Conservation (phyloP, 2,888 invertebrate species). For the Leistus spinibarbis region DNA sequence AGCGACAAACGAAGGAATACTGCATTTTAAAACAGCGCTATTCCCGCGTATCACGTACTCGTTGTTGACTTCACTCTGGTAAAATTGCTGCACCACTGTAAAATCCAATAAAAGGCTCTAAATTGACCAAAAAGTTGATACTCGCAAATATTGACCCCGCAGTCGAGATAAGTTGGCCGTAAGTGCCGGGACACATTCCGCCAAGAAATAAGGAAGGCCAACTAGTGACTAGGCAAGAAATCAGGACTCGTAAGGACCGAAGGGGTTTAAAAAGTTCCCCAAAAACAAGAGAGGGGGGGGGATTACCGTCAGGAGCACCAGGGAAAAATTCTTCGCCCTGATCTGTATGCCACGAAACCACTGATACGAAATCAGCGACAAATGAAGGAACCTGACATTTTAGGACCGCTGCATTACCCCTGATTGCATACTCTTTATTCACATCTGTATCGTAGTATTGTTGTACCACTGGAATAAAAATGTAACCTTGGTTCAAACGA, state of each 20-base stretch:
- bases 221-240: no score
- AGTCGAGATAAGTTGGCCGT: not conserved
- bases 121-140: not conserved
- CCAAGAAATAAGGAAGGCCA: not conserved
- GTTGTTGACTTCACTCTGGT: constrained; percentile 90
- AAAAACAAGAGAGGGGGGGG: not conserved
- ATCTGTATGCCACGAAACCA: constrained; percentile 86
- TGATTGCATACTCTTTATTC: constrained; percentile 88
- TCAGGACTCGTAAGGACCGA: not conserved
- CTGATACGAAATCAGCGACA: constrained; percentile 89
- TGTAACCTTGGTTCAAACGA: not conserved
- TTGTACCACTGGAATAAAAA: constrained; percentile 68
- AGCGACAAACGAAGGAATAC: constrained; percentile 87
- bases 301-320: constrained; percentile 50
- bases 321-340: constrained; percentile 74
- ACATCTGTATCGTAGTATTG: constrained; percentile 84
- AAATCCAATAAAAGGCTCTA: constrained; percentile 41
- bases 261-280: not conserved
- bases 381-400: constrained; percentile 92
- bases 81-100: constrained; percentile 88
- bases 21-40: constrained; percentile 85
- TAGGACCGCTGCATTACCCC: constrained; percentile 85
- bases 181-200: not conserved
- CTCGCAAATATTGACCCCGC: not conserved
- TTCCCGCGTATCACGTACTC: constrained; percentile 91